Base-by-base conservation (phyloP, 2,888 invertebrate genomes). In the Phengaris arion region DNA sequence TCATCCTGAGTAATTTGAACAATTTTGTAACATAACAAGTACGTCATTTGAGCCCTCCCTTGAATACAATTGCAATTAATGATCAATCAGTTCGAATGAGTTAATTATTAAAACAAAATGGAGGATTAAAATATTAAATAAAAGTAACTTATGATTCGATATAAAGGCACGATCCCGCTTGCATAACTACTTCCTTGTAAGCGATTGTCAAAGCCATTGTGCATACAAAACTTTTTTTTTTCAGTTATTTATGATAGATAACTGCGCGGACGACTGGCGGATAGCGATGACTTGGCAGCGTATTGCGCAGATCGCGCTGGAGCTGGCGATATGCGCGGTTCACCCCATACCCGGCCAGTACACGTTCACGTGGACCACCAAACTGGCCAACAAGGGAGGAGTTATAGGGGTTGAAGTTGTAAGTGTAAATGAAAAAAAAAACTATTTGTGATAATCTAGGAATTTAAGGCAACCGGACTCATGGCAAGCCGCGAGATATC, bases 191-290 rank as follows among this genome's bases (percentile, higher is more conserved):
- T 48, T 48, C 6, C 48, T 48, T 48, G n/a, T 55, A 55, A 12
- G 13, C 9, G 1, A 55, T 12, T 55, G 12, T 8, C 12, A 13
- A 3, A 55, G 12, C 45, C 35, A 46, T 46, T 69, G 8, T 55
- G 68, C 59, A 9, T 45, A 46, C 35, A 12, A n/a, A n/a, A 35
- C 12, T 54, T 15, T 75, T 81, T 76, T 79, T 77, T 95, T 95
- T 69, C 96, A 99, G 99, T 96, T 99, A 94, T 99, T 99, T 95
- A 99, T 99, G 97, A 99, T 99, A 94, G 99, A 99, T 96, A 99
- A 99, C 95, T 99, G 99, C 94, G 99, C 99, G 81, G 99, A 99
- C 92, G 99, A 99, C 95, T 99, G 99, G 99, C 96, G 99, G 89
- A 99, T 99, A 94, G 99, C 99, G 85, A 98, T 99, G 97, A 99